Base-by-base conservation (phyloP, 2,888 invertebrate species). In the Azorinus chamasolen region DNA sequence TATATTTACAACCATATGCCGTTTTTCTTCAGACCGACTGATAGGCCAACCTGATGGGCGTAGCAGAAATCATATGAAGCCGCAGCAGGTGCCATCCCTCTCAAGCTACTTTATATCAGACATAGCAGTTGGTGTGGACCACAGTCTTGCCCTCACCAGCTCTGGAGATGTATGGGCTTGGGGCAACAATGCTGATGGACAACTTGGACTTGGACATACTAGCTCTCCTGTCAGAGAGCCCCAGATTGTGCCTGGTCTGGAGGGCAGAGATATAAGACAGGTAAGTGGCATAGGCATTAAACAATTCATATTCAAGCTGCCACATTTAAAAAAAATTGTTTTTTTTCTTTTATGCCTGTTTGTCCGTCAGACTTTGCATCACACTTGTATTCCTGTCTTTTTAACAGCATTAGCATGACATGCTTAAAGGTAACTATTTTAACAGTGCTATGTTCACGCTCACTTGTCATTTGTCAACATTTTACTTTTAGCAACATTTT, bases 111-210 rank as follows among this genome's bases (percentile, higher is more conserved):
- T 93, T 53, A 93, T 95, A 2, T 94, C 94, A 58, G 95, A 95
- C 84, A 94, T 95, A 64, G 94, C 94, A 0, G 94, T 95, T 20
- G 95, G 95, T 0, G 94, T 95, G 0, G 95, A 95, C 82, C 95
- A 95, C 88, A 94, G 94, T 0, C 88, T 95, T 16, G 95, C 94
- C 24, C 91, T 95, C 32, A 94, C 94, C 5, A 90, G 93, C n/a
- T 93, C 94, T 65, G 95, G 95, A 6, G 94, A 95, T 86, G 95
- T 95, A 1, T 94, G 94, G 88, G 95, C 94, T 0, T 95, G 95
- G 95, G 95, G 95, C n/a, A 94, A 94, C 91, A 95, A 95, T 90
- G 93, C 94, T 45, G 95, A 95, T 87, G 95, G 95, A 5, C 95
- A 95, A 87, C 92, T 95, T 2, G 95, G 95, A 0, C 89, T 95